Evolutionary conservation across 2,113 vertebrate species (phyloP), one percentile per base, ranked within the genome.

Genomic region (Xiphorhynchus elegans): DNA sequence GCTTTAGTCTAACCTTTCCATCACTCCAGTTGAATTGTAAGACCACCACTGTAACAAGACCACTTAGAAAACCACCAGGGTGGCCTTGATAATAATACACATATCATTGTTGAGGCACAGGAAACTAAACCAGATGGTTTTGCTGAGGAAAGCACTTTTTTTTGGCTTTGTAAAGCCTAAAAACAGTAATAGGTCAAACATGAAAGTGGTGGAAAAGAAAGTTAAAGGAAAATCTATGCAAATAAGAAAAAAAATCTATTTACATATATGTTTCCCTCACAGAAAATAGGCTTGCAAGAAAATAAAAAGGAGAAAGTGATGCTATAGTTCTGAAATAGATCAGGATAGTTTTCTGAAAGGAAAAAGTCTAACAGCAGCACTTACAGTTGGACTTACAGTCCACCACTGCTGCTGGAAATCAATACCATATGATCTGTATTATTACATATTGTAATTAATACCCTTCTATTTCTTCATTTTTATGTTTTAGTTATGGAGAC

Each of bases 51-150:
- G 98, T 97, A 98, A 98, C 96, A 97, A 97, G 98, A 97, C 95
- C 95, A 96, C 97, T 98, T 98, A 89, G 96, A 97, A 96, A 97
- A 91, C 96, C 87, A 49, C 96, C 14, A 25, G 97, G 98, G 98
- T 98, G 98, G 98, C 97, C 98, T 97, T 97, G 98, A 98, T 98
- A 98, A 98, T 97, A 98, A 98, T 95, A 97, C 91, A 97, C 95
- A 88, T 97, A 97, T 94, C 97, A 98, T 93, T 98, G 97, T 94
- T 96, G 97, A 98, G 98, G 97, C 97, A 98, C 98, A 99, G 99
- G 99, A 99, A 99, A 98, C 95, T 66, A 95, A 97, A 98, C 97
- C 98, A 99, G 98, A 98, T 98, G 98, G 98, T 98, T 98, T 94
- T 98, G 98, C 98, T 98, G 98, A 99, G 97, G 96, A 97, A 98